These are phyloP conservation scores for Lysiphlebus fabarum DNA, from an alignment of 1,140 invertebrate species.

Conservation along the genomic window DNA sequence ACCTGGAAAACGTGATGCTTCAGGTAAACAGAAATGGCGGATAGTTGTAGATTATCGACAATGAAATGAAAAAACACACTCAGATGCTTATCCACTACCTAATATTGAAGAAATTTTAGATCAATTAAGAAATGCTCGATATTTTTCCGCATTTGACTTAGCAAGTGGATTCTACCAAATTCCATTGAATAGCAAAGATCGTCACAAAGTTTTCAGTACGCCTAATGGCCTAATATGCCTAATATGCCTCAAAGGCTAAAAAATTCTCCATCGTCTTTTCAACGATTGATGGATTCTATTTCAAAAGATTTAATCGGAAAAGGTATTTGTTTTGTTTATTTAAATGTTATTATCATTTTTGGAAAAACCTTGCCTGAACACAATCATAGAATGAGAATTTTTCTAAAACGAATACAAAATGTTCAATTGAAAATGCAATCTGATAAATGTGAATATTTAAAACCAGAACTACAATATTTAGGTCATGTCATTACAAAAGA, in stretches of 20 bases:
- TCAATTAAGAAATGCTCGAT: neutral
- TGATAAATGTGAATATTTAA: neutral
- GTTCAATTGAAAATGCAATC: neutral
- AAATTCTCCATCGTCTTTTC: neutral
- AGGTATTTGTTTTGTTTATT: neutral
- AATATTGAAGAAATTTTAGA: conserved; percentile 5
- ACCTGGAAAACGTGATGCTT: too few species aligned
- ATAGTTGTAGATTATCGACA: neutral
- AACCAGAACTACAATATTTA: neutral
- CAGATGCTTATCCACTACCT: neutral
- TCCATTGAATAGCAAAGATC: neutral
- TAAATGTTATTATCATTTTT: neutral
- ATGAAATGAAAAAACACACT: neutral
- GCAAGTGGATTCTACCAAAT: conserved; percentile 3
- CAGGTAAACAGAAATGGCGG: neutral
- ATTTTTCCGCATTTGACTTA: conserved; percentile 3
- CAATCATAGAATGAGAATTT: neutral
- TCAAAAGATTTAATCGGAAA: neutral
- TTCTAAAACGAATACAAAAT: neutral
- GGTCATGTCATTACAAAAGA: neutral
- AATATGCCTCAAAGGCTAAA: conserved; percentile 9
- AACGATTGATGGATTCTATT: neutral
- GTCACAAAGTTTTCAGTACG: neutral
- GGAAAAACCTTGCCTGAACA: neutral
- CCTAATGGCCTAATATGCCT: conserved; percentile 6